These are phyloP conservation scores for Diglossa brunneiventris DNA, from an alignment of 2,113 vertebrate species.

Conservation along the genomic window DNA sequence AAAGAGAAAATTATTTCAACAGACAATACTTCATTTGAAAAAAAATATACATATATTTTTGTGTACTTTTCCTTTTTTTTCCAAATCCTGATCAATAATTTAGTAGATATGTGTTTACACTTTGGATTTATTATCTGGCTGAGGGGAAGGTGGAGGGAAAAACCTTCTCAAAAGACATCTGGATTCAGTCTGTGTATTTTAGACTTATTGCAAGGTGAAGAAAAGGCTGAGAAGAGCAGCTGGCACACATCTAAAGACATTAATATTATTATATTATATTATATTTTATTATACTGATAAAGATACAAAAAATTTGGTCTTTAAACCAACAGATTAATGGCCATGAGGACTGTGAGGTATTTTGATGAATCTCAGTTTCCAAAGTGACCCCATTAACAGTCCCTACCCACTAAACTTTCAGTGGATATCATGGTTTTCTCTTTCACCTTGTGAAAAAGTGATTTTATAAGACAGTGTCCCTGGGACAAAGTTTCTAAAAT, in stretches of 20 bases:
- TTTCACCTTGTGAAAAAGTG: background rate
- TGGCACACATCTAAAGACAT: background rate
- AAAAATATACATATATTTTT: background rate
- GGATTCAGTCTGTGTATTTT: background rate
- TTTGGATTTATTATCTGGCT: background rate
- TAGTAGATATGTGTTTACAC: background rate
- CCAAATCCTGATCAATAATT: background rate
- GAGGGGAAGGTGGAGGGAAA: background rate
- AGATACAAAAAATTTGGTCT: background rate
- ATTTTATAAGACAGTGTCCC: background rate
- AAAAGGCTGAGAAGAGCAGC: background rate
- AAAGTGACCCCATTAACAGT: background rate
- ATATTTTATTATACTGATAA: background rate
- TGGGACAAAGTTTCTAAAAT: slow-evolving; percentile 13
- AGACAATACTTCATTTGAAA: background rate
- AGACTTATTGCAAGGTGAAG: background rate
- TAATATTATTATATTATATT: background rate
- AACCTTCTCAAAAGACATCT: background rate
- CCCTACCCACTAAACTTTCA: background rate
- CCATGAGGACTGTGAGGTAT: background rate
- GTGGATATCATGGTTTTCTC: background rate
- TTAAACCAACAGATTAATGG: background rate
- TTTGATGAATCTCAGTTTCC: background rate
- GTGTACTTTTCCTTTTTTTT: no score
- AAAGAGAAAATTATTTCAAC: background rate